phyloP scores from a whole-genome alignment of 2,797 vertebrate species.

The Syngnathus acus region DNA sequence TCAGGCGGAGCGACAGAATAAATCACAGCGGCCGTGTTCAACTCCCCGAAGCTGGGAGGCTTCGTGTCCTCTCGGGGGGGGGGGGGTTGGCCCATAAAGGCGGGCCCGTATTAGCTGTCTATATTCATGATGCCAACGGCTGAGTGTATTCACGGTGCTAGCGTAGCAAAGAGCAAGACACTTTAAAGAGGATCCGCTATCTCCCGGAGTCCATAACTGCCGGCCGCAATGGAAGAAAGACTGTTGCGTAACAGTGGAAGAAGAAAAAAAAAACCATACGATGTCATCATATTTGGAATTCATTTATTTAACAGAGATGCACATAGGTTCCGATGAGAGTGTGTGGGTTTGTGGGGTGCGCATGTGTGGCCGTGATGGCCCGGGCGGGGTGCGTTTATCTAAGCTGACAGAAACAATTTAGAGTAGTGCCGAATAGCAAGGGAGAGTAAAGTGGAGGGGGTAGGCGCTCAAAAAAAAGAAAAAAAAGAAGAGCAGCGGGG shows the following conservation, averaged over 20 bases:
- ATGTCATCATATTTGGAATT: background rate
- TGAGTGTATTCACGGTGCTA: conserved; percentile 41
- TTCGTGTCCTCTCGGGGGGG: background rate
- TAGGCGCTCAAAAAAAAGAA: conserved; percentile 9
- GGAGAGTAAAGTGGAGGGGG: conserved; percentile 44
- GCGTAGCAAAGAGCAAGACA: conserved; percentile 9
- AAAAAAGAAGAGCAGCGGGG: conserved; percentile 20
- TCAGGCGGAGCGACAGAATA: background rate
- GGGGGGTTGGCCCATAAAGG: conserved; percentile 20
- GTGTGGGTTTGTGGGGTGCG: conserved; percentile 12
- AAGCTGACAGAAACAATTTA: conserved; percentile 73
- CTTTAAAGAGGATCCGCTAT: background rate
- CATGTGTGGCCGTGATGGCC: conserved; percentile 47
- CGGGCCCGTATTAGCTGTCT: conserved; percentile 33
- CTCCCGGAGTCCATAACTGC: background rate
- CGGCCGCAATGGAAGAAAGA: background rate
- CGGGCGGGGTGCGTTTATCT: conserved; percentile 65
- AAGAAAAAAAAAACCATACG: background rate
- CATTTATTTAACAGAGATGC: background rate
- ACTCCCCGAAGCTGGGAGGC: background rate
- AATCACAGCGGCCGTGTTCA: background rate
- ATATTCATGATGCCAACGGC: conserved; percentile 45
- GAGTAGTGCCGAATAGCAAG: conserved; percentile 53
- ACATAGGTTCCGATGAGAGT: background rate
- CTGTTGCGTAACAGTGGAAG: background rate